A percentile compares a stretch with the other conserved stretches of the same genome.
These are phyloP conservation scores for Oscheius sp. DNA, from an alignment of 2,888 invertebrate species.

Conservation along the genomic window DNA sequence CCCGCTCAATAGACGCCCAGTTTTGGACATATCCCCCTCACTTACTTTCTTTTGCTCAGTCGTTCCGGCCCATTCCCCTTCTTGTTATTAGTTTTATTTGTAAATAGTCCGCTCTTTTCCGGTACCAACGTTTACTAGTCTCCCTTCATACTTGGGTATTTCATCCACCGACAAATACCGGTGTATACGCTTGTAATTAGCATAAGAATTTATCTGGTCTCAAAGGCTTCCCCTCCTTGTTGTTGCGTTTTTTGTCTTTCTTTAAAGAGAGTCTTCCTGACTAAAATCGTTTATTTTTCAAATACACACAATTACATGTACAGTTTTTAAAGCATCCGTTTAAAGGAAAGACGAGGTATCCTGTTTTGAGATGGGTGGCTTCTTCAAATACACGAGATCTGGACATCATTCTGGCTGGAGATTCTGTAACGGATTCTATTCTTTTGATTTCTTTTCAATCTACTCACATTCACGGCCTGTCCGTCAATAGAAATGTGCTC, in stretches of 20 bases:
- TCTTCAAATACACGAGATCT: slow-evolving; percentile 22
- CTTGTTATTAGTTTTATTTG: background rate
- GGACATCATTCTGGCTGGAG: background rate
- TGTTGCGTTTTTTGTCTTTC: slow-evolving; percentile 28
- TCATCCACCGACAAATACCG: background rate
- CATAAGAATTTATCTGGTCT: slow-evolving; percentile 31
- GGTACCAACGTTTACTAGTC: slow-evolving; percentile 1
- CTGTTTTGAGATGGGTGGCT: slow-evolving; percentile 11
- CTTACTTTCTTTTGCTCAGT: slow-evolving; percentile 22
- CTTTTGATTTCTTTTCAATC: too few relatives aligned
- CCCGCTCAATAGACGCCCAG: background rate
- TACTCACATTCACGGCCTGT: background rate
- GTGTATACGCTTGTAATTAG: slow-evolving; percentile 17
- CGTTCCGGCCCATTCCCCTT: background rate
- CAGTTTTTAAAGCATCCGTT: slow-evolving; percentile 7
- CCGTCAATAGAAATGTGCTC: slow-evolving; percentile 20
- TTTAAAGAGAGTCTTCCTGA: background rate
- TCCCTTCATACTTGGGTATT: too few relatives aligned
- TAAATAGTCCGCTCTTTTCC: slow-evolving; percentile 1
- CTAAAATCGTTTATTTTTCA: too few relatives aligned
- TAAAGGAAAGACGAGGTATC: slow-evolving; percentile 36
- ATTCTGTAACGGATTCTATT: background rate
- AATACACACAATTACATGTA: background rate
- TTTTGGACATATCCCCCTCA: background rate
- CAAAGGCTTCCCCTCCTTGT: background rate